Conservation (phyloP, 2,888 invertebrate species). For the Gandaritis pyraliata region DNA sequence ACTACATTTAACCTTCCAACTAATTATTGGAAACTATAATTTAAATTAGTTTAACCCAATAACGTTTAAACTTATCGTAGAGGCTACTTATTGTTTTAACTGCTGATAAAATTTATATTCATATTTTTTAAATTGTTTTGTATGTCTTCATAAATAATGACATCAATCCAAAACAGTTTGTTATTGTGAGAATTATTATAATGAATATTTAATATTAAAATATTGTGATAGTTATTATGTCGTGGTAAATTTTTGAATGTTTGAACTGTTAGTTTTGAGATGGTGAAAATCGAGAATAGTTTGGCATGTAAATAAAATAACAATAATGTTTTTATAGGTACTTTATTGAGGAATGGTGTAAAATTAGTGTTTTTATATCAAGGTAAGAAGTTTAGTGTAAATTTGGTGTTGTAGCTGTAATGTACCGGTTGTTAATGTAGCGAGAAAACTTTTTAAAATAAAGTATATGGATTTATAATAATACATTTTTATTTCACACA, state of each 20-base stretch:
- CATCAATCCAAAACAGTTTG: constrained; percentile 7
- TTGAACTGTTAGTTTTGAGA: constrained; percentile 24
- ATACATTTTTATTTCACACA: constrained; percentile 49
- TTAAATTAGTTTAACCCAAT: constrained; percentile 5
- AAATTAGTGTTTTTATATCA: constrained; percentile 55
- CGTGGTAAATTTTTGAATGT: constrained; percentile 10
- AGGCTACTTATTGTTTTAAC: no score
- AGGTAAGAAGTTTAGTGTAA: constrained; percentile 43
- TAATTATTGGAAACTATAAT: constrained; percentile 2
- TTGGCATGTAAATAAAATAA: constrained; percentile 48
- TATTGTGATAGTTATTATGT: constrained; percentile 9
- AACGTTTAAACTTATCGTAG: constrained; percentile 4
- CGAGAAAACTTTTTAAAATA: constrained; percentile 55
- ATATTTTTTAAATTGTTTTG: constrained; percentile 9
- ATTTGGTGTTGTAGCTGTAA: constrained; percentile 49
- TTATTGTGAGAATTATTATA: constrained; percentile 7
- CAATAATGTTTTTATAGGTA: constrained; percentile 51
- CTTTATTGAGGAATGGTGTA: constrained; percentile 75
- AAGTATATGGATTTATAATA: constrained; percentile 55
- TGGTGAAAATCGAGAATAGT: constrained; percentile 19
- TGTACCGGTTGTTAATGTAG: constrained; percentile 55
- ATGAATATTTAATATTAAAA: constrained; percentile 3
- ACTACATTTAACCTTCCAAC: neutral
- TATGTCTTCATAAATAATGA: neutral
- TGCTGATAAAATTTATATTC: no score